Conservation (phyloP, 2,888 invertebrate genomes). For the Amphipyra tragopoginis region DNA sequence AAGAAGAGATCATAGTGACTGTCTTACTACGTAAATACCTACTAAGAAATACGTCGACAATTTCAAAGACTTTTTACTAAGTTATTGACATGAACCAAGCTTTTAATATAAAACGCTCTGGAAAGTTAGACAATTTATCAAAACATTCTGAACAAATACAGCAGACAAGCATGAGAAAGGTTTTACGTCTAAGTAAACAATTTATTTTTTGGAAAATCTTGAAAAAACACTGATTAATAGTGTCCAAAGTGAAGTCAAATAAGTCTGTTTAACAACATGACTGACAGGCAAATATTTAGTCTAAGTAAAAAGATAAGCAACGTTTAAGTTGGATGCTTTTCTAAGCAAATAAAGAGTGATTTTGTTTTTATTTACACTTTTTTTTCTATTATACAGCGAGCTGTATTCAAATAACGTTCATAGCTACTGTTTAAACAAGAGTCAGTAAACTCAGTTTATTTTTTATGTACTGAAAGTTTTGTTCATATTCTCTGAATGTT, state of each 20-base stretch:
- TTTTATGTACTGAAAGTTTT: too few species aligned
- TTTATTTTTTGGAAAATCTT: neutral
- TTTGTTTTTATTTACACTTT: neutral
- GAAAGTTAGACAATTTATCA: conserved; percentile 4
- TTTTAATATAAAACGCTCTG: neutral
- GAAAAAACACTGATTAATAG: conserved; percentile 1
- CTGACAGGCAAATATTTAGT: neutral
- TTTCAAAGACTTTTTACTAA: too few species aligned
- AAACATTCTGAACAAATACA: neutral
- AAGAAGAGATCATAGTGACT: too few species aligned
- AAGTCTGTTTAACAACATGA: neutral
- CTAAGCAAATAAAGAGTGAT: neutral
- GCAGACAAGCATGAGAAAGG: neutral
- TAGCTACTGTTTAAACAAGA: too few species aligned
- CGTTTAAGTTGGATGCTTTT: neutral
- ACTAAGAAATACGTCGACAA: too few species aligned
- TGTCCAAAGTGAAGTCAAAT: conserved; percentile 5
- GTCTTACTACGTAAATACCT: too few species aligned
- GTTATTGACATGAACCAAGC: too few species aligned
- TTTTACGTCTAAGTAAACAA: neutral
- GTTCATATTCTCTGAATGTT: too few species aligned
- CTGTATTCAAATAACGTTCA: too few species aligned
- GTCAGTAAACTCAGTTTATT: too few species aligned
- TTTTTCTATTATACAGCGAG: too few species aligned
- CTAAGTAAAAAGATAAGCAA: neutral